Percentiles rank a stretch among this genome's conserved stretches.
Conservation (phyloP, 2,888 invertebrate species). For the Sialis fuliginosa region DNA sequence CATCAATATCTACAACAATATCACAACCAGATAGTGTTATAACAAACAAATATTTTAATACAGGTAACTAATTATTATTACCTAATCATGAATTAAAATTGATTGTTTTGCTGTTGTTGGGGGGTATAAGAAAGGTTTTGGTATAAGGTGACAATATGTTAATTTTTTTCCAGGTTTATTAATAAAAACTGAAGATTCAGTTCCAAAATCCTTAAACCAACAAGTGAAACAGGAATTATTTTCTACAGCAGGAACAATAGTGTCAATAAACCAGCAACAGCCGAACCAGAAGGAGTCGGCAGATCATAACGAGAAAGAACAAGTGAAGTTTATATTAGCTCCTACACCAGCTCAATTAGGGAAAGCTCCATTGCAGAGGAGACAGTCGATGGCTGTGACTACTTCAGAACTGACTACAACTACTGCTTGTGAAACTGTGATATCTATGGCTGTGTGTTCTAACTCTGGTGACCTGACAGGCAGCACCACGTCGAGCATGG, state of each 20-base stretch:
- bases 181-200: too few relatives aligned
- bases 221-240: constrained; percentile 13
- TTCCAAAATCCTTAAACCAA: neutral
- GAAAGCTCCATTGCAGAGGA: constrained; percentile 70
- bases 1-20: constrained; percentile 2
- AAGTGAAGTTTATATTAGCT: constrained; percentile 50
- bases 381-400: constrained; percentile 45
- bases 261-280: neutral
- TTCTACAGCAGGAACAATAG: constrained; percentile 5
- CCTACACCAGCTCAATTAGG: constrained; percentile 92
- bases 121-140: too few relatives aligned
- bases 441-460: constrained; percentile 2
- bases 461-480: neutral
- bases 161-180: too few relatives aligned
- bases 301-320: constrained; percentile 17
- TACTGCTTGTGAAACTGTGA: constrained; percentile 2
- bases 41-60: neutral
- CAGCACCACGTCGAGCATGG: constrained; percentile 8
- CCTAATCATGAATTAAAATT: too few relatives aligned
- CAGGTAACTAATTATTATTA: too few relatives aligned
- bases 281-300: constrained; percentile 1
- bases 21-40: constrained; percentile 1
- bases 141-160: too few relatives aligned
- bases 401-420: neutral
- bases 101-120: too few relatives aligned